Percentiles rank a stretch among this genome's conserved stretches.
Evolutionary conservation across 1,140 invertebrate genomes (phyloP).

Genomic region (Drosophila tristis): DNA sequence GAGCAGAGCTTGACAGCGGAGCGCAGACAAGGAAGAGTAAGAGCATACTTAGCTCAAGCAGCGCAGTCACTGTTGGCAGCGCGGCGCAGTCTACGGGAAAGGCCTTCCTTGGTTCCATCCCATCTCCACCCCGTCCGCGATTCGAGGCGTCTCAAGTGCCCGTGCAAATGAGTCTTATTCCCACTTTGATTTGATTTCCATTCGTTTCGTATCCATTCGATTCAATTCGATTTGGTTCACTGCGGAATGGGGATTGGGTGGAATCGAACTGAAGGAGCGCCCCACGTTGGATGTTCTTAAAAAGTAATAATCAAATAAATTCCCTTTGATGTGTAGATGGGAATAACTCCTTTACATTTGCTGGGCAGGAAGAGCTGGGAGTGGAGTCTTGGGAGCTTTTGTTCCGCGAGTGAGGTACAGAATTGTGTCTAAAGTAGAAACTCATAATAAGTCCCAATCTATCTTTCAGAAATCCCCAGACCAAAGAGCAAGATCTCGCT

Average conservation of each 20-base stretch:
- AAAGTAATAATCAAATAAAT: constrained; percentile 14
- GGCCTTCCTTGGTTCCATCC: background rate
- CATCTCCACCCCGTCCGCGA: background rate
- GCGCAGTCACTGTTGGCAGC: constrained; percentile 3
- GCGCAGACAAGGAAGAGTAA: background rate
- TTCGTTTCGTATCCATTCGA: constrained; percentile 46
- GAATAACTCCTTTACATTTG: too few species aligned
- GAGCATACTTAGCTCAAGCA: background rate
- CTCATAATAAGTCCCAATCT: too few species aligned
- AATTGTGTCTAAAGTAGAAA: too few species aligned
- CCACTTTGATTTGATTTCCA: constrained; percentile 58
- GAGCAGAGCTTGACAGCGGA: background rate
- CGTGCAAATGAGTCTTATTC: constrained; percentile 57
- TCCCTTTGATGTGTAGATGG: constrained; percentile 3
- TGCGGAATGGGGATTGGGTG: constrained; percentile 35
- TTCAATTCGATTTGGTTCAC: constrained; percentile 49
- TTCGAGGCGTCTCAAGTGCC: constrained; percentile 65
- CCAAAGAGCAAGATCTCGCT: too few species aligned
- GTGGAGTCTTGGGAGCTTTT: too few species aligned
- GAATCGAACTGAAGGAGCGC: constrained; percentile 9
- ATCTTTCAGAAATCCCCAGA: too few species aligned
- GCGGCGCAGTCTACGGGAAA: constrained; percentile 25
- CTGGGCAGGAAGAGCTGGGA: too few species aligned
- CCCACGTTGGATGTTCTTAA: constrained; percentile 10
- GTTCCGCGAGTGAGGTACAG: too few species aligned